Conservation (phyloP, 1,140 invertebrate species). For the Caerostris extrusa region DNA sequence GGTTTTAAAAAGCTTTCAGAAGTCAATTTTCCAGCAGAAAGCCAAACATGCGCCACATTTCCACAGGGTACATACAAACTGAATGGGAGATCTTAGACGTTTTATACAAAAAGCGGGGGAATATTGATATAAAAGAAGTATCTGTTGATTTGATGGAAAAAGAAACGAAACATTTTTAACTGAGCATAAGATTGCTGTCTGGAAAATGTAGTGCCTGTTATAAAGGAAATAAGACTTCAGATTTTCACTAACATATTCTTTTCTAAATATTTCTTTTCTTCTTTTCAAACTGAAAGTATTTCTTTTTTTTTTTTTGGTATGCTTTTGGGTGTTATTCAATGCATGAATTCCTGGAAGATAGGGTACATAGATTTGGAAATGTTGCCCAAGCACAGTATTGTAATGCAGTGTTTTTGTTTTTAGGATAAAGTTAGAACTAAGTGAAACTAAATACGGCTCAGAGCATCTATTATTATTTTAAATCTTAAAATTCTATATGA, state of each 20-base stretch:
- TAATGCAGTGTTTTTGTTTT: no score
- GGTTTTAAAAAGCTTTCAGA: conserved; percentile 8
- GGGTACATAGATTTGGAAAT: not conserved
- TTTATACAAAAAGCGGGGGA: not conserved
- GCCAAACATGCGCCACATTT: not conserved
- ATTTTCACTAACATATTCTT: not conserved
- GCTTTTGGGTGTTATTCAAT: not conserved
- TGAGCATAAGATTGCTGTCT: not conserved
- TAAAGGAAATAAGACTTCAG: not conserved
- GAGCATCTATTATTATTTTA: no score
- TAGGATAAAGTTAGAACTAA: no score
- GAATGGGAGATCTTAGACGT: not conserved
- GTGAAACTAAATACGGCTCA: no score
- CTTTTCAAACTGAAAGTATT: not conserved
- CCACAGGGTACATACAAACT: not conserved
- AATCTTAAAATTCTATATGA: no score
- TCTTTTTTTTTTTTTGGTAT: not conserved
- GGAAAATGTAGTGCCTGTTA: not conserved
- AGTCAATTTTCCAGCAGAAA: conserved; percentile 27
- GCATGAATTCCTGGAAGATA: not conserved
- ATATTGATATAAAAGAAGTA: not conserved
- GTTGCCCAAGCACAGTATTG: no score
- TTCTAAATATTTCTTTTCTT: not conserved
- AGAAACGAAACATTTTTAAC: not conserved
- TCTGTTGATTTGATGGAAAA: conserved; percentile 7